Percentiles rank a stretch among this genome's conserved stretches.
Evolutionary conservation across 2,888 invertebrate species (phyloP).

Genomic region (Hirtodrosophila confusa): DNA sequence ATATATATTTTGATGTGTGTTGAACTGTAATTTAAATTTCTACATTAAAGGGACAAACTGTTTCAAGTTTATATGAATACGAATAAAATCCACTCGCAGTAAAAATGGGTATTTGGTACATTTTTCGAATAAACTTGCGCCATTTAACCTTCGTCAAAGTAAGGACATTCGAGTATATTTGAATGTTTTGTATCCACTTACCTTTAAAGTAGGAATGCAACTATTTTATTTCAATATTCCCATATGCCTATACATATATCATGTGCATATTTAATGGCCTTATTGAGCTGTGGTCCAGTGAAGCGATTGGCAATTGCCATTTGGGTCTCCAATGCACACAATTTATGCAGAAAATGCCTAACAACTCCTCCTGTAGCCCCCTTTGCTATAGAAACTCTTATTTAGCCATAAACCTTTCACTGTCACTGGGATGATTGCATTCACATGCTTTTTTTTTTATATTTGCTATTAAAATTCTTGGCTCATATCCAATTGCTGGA

Average conservation of each 20-base stretch:
- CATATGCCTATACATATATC: slow-evolving; percentile 11
- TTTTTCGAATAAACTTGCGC: neutral
- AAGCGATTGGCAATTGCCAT: slow-evolving; percentile 40
- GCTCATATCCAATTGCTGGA: slow-evolving; percentile 59
- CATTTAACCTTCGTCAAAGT: neutral
- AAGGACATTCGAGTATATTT: neutral
- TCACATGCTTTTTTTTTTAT: slow-evolving; percentile 40
- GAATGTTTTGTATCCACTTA: neutral
- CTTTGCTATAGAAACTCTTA: slow-evolving; percentile 12
- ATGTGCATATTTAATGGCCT: slow-evolving; percentile 32
- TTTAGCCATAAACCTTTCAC: slow-evolving; percentile 52
- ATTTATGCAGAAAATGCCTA: slow-evolving; percentile 23
- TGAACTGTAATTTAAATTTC: too few relatives aligned
- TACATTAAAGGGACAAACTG: too few relatives aligned
- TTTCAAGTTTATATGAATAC: neutral
- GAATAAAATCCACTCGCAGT: too few relatives aligned
- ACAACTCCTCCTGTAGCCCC: neutral
- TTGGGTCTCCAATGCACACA: slow-evolving; percentile 6
- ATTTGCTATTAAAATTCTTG: slow-evolving; percentile 60
- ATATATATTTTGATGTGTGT: too few relatives aligned
- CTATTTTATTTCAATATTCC: slow-evolving; percentile 25
- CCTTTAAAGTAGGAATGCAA: slow-evolving; percentile 20
- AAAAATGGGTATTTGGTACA: neutral
- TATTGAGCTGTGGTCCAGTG: slow-evolving; percentile 22
- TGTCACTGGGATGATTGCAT: slow-evolving; percentile 68